Evolutionary conservation across 2,888 invertebrate genomes (phyloP).

Genomic region (Luffia ferchaultella): DNA sequence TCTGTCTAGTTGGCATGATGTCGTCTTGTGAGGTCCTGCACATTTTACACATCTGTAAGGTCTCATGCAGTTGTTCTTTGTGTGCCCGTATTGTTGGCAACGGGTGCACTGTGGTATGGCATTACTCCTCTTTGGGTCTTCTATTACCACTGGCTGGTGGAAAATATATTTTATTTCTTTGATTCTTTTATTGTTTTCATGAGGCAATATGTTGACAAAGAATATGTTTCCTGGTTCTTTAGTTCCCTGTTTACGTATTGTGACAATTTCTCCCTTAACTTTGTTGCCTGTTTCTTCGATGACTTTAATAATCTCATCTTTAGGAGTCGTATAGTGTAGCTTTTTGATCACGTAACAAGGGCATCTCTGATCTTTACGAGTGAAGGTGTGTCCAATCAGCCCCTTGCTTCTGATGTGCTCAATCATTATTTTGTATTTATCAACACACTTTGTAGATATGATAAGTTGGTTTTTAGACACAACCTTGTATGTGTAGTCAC

Average conservation of each 20-base stretch:
- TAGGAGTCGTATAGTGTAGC: no score
- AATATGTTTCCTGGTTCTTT: no score
- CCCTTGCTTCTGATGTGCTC: constrained; percentile 2
- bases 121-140: neutral
- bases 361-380: constrained; percentile 6
- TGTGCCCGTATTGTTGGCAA: no score
- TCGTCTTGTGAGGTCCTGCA: constrained; percentile 6
- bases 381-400: constrained; percentile 11
- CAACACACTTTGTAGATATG: neutral
- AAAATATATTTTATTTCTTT: constrained; percentile 4
- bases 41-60: constrained; percentile 9
- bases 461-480: constrained; percentile 1
- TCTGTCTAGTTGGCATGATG: constrained; percentile 3
- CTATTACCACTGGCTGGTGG: neutral
- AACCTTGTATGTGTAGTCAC: neutral
- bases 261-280: no score
- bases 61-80: constrained; percentile 3
- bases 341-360: constrained; percentile 11
- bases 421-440: constrained; percentile 7
- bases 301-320: no score
- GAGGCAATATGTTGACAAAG: no score
- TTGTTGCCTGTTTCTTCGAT: no score
- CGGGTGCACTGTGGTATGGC: constrained; percentile 1
- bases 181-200: no score
- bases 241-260: no score